Conservation (phyloP, 2,888 invertebrate species). For the Drosophila leonis region DNA sequence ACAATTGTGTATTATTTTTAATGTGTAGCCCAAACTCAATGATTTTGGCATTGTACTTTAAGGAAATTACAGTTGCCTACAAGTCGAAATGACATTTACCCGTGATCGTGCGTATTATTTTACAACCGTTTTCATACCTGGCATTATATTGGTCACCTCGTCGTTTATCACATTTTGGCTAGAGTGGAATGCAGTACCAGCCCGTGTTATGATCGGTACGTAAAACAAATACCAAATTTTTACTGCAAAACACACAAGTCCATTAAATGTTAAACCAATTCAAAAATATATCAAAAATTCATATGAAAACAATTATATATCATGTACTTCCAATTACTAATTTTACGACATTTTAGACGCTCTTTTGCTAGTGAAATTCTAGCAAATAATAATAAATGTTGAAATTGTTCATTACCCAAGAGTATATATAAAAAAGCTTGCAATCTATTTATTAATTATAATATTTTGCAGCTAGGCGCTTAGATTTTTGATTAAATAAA, state of each 20-base stretch:
- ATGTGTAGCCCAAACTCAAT: constrained; percentile 44
- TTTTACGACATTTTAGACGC: background rate
- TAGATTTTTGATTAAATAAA: background rate
- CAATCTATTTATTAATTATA: constrained; percentile 4
- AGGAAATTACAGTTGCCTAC: constrained; percentile 98
- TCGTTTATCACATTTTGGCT: constrained; percentile 99
- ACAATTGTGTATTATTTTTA: constrained; percentile 46
- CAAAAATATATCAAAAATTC: background rate
- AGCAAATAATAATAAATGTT: background rate
- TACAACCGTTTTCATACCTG: constrained; percentile 98
- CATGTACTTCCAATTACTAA: background rate
- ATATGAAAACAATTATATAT: background rate
- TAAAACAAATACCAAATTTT: constrained; percentile 71
- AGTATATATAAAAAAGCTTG: background rate
- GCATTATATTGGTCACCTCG: constrained; percentile 97
- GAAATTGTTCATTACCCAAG: background rate
- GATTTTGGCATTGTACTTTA: constrained; percentile 81
- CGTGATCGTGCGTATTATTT: constrained; percentile 98
- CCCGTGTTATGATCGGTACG: constrained; percentile 98
- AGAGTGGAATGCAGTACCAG: constrained; percentile 98
- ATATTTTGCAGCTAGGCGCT: background rate
- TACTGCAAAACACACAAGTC: background rate
- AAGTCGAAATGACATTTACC: constrained; percentile 96
- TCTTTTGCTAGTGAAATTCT: constrained; percentile 2
- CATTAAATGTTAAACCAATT: background rate